These are phyloP conservation scores for Steatocranus sp. DNA, from an alignment of 2,797 vertebrate species.

Conservation along the genomic window DNA sequence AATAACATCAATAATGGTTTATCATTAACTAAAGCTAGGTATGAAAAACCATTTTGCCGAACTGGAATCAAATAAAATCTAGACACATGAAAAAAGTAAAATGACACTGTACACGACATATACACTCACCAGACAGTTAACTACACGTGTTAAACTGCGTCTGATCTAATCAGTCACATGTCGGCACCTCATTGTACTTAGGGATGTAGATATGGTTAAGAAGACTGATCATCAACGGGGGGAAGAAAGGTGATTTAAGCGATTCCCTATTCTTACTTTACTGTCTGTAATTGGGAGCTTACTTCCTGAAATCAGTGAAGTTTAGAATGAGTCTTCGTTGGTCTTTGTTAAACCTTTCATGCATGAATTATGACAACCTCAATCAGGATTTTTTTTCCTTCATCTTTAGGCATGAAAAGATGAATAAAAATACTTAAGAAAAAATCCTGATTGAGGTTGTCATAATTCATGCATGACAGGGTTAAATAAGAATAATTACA, in stretches of 20 bases:
- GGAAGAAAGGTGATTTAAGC: background rate
- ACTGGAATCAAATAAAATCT: background rate
- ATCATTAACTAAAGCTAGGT: background rate
- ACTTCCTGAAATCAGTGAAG: background rate
- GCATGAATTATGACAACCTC: background rate
- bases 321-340: background rate
- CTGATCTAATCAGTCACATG: background rate
- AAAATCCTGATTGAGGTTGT: background rate
- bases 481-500: background rate
- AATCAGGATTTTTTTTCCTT: background rate
- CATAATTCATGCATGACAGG: background rate
- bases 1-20: background rate
- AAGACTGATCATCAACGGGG: background rate
- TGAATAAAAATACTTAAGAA: background rate
- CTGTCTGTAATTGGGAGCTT: rapidly evolving
- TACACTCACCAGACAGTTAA: background rate
- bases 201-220: background rate
- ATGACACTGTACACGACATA: background rate
- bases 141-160: background rate
- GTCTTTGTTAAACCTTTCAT: background rate
- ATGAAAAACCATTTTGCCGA: background rate
- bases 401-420: background rate
- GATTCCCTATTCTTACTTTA: background rate
- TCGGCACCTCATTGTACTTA: background rate
- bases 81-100: background rate